phyloP scores from a whole-genome alignment of 2,113 vertebrate genomes.

The Gorsachius goisagi region DNA sequence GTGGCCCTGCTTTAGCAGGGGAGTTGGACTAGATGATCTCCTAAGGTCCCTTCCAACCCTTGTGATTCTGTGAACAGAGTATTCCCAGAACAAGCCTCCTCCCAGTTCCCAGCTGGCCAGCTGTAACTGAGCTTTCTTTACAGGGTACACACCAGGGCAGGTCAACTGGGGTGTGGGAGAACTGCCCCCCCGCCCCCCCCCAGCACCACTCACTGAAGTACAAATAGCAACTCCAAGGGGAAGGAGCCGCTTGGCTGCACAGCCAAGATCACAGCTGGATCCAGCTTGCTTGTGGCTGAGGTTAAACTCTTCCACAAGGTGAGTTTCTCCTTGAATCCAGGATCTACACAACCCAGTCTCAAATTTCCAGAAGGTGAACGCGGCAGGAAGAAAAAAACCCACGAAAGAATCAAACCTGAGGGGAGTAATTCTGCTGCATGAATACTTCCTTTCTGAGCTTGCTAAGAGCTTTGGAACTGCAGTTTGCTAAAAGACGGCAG shows the following conservation, averaged over 20 bases:
- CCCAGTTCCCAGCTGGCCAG: not conserved
- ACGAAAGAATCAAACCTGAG: not conserved
- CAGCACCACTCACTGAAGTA: not conserved
- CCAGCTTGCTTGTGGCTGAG: not conserved
- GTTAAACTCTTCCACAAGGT: not conserved
- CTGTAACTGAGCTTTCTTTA: not conserved
- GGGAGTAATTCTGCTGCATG: not conserved
- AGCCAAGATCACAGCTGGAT: not conserved
- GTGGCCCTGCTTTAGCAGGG: too few relatives aligned
- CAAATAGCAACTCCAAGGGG: not conserved
- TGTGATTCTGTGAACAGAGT: too few relatives aligned
- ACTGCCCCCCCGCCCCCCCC: not conserved
- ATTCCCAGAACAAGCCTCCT: not conserved
- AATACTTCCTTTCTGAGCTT: not conserved
- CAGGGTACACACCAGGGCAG: not conserved
- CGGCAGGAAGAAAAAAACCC: not conserved
- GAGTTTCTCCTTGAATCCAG: conserved; percentile 17
- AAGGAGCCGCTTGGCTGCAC: not conserved
- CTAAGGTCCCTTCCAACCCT: too few relatives aligned
- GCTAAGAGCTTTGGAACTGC: not conserved
- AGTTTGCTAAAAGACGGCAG: not conserved
- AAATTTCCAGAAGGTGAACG: not conserved
- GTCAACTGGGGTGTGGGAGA: not conserved
- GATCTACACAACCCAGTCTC: not conserved
- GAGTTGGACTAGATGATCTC: too few relatives aligned